Conservation (phyloP, 2,888 invertebrate species). For the Alloscopus bannaensis region DNA sequence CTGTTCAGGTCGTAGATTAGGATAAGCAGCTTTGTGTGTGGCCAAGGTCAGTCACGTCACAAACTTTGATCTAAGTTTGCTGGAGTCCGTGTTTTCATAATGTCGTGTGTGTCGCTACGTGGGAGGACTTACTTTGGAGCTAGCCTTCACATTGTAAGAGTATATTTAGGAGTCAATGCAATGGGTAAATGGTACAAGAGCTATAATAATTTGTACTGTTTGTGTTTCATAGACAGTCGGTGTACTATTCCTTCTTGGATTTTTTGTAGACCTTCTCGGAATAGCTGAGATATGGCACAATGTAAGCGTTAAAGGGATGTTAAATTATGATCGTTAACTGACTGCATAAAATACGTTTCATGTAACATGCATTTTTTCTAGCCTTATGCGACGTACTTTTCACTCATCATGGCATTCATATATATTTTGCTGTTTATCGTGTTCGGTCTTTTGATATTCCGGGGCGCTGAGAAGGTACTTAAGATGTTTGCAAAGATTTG, state of each 20-base stretch:
- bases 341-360: no score
- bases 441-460: slow-evolving; percentile 52
- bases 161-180: no score
- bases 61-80: no score
- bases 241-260: slow-evolving; percentile 47
- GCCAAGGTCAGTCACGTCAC: no score
- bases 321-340: no score
- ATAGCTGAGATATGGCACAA: slow-evolving; percentile 62
- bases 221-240: slow-evolving; percentile 41
- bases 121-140: slow-evolving; percentile 51
- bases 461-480: slow-evolving; percentile 47
- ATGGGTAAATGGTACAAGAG: no score
- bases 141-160: slow-evolving; percentile 56
- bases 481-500: not conserved
- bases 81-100: no score
- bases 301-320: slow-evolving; percentile 42
- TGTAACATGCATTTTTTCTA: no score
- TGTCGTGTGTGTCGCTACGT: slow-evolving; percentile 48
- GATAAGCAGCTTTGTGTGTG: no score
- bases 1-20: no score
- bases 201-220: not conserved
- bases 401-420: slow-evolving; percentile 50
- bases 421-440: slow-evolving; percentile 52
- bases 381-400: slow-evolving; percentile 56
- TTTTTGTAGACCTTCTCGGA: slow-evolving; percentile 52